Base-by-base conservation (phyloP, 2,797 vertebrate genomes). In the Peromyscus attwateri region DNA sequence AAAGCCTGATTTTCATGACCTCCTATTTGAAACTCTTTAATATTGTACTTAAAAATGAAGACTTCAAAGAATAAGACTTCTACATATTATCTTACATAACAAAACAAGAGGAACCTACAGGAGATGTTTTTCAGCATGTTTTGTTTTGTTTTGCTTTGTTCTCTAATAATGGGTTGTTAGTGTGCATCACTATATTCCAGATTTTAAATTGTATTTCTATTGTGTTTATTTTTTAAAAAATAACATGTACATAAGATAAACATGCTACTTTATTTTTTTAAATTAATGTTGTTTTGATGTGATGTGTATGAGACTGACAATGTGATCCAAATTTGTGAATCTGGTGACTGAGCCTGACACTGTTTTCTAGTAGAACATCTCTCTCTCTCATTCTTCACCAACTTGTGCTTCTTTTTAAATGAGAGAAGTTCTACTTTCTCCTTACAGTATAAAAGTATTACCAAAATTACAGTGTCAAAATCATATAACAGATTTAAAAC, bases 181-280 rank as follows among this genome's bases (percentile, higher is more conserved):
- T 57, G n/a, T 81, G 31, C 77, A 89, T 80, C 13, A 70, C 75
- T 89, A 37, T 94, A 84, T 70, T 81, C 34, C 37, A 77, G 52
- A 60, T 80, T 96, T 43, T 25, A 3, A 73, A 62, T 52, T 92
- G 79, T 83, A 87, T 77, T 94, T 85, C 37, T 88, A 71, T 66
- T 12, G 6, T 55, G 62, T 92, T 55, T 64, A 73, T 89, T 89
- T 76, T 21, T 95, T 70, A 34, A n/a, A 49, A 92, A 89, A 79
- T 62, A 34, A 64, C 89, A 96, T 80, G 5, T 46, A 31, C 2
- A 84, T 49, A 37, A 87, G 52, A 89, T 27, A 89, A 55, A 82
- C 82, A 93, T 75, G 10, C 31, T 93, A 11, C 21, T 71, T 1
- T 84, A 34, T 43, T 80, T 94, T 49, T 52, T 73, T 82, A 92